Evolutionary conservation across 1,140 invertebrate genomes (phyloP).

Genomic region (Amyelois transitella): DNA sequence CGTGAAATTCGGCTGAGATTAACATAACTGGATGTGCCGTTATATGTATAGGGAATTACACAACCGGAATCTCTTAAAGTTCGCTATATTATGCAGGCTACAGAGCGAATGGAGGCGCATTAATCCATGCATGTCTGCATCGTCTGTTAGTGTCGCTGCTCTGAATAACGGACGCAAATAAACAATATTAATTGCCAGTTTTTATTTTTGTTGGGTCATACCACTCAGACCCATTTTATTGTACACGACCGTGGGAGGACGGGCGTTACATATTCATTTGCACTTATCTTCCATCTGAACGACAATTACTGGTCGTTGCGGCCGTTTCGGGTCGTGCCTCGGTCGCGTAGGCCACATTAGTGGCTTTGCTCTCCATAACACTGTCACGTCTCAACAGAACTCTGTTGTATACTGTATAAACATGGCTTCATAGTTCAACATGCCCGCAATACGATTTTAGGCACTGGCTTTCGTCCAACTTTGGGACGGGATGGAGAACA

Average conservation of each 20-base stretch:
- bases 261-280: slow-evolving; percentile 59
- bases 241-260: slow-evolving; percentile 51
- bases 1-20: slow-evolving; percentile 69
- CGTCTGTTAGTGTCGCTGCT: slow-evolving; percentile 43
- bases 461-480: slow-evolving; percentile 40
- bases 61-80: slow-evolving; percentile 48
- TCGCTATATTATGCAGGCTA: neutral
- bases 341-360: slow-evolving; percentile 39
- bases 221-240: slow-evolving; percentile 37
- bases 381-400: slow-evolving; percentile 26
- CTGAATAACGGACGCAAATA: slow-evolving; percentile 57
- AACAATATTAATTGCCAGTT: slow-evolving; percentile 63
- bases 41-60: slow-evolving; percentile 60
- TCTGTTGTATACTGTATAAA: slow-evolving; percentile 34
- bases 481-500: slow-evolving; percentile 23
- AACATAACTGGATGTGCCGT: slow-evolving; percentile 71
- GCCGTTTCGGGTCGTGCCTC: slow-evolving; percentile 34
- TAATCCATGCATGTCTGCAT: slow-evolving; percentile 38
- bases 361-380: slow-evolving; percentile 18
- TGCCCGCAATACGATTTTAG: slow-evolving; percentile 36
- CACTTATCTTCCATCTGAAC: slow-evolving; percentile 55
- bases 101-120: slow-evolving; percentile 13
- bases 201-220: slow-evolving; percentile 56
- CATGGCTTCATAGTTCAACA: slow-evolving; percentile 29
- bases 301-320: slow-evolving; percentile 49